Conservation (phyloP, 2,113 vertebrate genomes). For the Taurulus bubalis region DNA sequence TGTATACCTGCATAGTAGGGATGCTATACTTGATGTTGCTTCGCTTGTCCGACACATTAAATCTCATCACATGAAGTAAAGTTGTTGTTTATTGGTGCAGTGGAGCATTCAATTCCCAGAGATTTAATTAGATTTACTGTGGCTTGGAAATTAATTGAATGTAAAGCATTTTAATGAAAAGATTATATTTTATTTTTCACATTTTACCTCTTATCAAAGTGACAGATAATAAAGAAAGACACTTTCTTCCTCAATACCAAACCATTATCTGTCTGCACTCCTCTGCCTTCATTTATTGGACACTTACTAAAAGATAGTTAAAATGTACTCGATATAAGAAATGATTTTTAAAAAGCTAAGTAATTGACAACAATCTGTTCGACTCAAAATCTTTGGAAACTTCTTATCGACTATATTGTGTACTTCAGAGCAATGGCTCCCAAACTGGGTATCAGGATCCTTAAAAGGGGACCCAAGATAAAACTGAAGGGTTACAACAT, state of each 20-base stretch:
- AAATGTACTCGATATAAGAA: not conserved
- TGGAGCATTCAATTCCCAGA: constrained; percentile 6
- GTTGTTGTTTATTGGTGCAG: constrained; percentile 35
- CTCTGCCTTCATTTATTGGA: not conserved
- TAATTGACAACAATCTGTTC: not conserved
- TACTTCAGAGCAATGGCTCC: not conserved
- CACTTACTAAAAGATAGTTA: not conserved
- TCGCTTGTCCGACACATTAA: not conserved
- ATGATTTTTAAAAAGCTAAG: not conserved
- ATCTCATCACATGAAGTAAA: constrained; percentile 33
- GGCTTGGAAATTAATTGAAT: constrained; percentile 60
- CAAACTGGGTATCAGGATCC: not conserved
- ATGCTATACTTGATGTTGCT: constrained; percentile 12
- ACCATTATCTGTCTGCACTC: not conserved
- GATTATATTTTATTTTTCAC: constrained; percentile 40
- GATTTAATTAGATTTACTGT: constrained; percentile 49
- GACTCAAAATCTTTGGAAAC: not conserved
- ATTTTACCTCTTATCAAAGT: constrained; percentile 32
- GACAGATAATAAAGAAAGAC: constrained; percentile 11
- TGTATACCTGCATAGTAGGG: not conserved
- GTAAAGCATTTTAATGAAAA: constrained; percentile 61
- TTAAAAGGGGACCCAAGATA: not conserved
- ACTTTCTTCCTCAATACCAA: not conserved
- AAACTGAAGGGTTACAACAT: not conserved
- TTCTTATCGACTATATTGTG: not conserved